Base-by-base conservation (phyloP, 2,797 vertebrate genomes). In the Distichodus sexfasciatus region DNA sequence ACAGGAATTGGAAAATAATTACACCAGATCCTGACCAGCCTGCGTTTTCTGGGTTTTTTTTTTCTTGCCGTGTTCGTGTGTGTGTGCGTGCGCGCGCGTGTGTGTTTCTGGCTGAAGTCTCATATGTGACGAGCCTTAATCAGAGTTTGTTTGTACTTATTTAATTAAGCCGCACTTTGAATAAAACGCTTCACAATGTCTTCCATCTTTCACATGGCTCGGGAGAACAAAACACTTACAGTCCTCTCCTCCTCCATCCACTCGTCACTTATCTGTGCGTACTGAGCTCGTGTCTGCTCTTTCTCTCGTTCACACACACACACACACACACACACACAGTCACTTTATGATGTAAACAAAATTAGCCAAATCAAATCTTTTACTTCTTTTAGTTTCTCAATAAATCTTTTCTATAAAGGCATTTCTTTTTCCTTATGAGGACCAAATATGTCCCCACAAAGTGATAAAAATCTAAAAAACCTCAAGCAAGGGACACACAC, bases 1-100 rank as follows among this genome's bases (percentile, higher is more conserved):
- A 91, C 70, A 23, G 66, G 63, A 75, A 72, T 76, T 85, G 85
- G 85, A 66, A 85, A 92, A 91, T 83, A 91, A 90, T 84, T 88
- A 81, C 86, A 74, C 80, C 85, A 83, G 81, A 85, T 83, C 75
- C 66, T 78, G 83, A 74, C 69, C 71, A 17, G 2, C n/a, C 36
- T 12, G 36, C 68, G 71, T 65, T 83, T 88, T 70, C 83, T 88
- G 69, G 71, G 66, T 83, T 88, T 70, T 83, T 88, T 85, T 79
- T 87, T 78, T 75, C 38, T n/a, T 58, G 33, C 36, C 69, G 61
- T 61, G 79, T 29, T 12, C 17, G 35, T 66, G 33, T 63, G 19
- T 28, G 19, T 51, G 55, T 41, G 55, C 41, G 55, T 58, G 35
- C 26, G 54, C 26, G 54, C 21, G 3, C 12, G 3, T 14, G 11